Percentiles rank a stretch among this genome's conserved stretches.
Conservation (phyloP, 2,797 vertebrate species). For the Peromyscus aztecus region DNA sequence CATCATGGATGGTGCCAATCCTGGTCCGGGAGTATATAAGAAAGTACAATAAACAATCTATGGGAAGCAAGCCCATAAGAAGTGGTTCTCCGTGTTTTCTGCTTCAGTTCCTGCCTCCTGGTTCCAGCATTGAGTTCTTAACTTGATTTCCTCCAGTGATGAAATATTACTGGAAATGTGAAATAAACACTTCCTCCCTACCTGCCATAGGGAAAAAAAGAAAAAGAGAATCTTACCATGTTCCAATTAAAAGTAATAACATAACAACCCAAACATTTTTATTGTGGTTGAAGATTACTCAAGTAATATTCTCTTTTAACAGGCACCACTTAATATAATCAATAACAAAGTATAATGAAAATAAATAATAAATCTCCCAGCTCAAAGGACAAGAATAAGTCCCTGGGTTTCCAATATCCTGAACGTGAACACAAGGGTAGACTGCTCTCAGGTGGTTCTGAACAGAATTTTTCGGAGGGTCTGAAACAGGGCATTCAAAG, state of each 20-base stretch:
- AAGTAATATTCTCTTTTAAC: not conserved
- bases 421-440: too few relatives aligned
- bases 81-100: not conserved
- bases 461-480: not conserved
- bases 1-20: not conserved
- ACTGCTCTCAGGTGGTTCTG: rapidly evolving
- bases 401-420: not conserved
- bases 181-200: not conserved
- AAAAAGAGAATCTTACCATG: not conserved
- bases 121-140: not conserved
- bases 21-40: not conserved
- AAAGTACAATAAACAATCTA: not conserved
- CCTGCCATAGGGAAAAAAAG: too few relatives aligned
- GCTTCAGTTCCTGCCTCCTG: not conserved
- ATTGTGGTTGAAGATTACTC: not conserved
- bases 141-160: not conserved
- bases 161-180: not conserved
- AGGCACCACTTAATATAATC: not conserved
- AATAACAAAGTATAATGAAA: not conserved
- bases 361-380: not conserved
- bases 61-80: too few relatives aligned
- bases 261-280: not conserved
- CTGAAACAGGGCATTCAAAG: not conserved
- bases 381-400: not conserved
- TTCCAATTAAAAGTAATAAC: not conserved